Evolutionary conservation across 1,140 invertebrate genomes (phyloP).

Genomic region (Bombus turneri): DNA sequence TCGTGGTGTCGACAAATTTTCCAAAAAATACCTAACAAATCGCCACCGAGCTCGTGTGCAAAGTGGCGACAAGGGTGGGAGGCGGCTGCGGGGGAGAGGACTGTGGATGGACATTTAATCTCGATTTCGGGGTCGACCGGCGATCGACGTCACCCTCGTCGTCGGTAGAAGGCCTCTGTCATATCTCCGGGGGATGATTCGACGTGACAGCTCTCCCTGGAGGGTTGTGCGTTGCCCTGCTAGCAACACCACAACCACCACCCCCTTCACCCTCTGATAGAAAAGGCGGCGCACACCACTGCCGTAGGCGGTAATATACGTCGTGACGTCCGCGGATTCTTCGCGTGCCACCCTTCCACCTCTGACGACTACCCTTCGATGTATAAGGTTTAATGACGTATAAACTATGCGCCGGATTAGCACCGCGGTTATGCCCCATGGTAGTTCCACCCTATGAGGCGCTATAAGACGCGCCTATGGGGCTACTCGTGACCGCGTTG

Average conservation of each 20-base stretch:
- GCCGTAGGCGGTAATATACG: conserved; percentile 76
- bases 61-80: neutral
- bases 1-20: neutral
- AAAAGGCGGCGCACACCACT: conserved; percentile 48
- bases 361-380: conserved; percentile 51
- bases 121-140: conserved; percentile 77
- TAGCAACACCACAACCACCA: conserved; percentile 47
- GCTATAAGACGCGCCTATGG: conserved; percentile 55
- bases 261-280: conserved; percentile 39
- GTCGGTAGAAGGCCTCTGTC: conserved; percentile 72
- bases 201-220: conserved; percentile 77
- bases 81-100: neutral
- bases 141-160: conserved; percentile 68
- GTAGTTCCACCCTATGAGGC: conserved; percentile 44
- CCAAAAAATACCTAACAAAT: neutral
- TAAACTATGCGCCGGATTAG: conserved; percentile 82
- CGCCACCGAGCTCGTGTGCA: neutral
- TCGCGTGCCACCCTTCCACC: conserved; percentile 73
- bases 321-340: conserved; percentile 80
- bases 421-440: conserved; percentile 65
- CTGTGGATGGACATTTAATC: conserved; percentile 76
- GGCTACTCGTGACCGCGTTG: conserved; percentile 59
- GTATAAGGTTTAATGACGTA: conserved; percentile 80
- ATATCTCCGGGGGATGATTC: conserved; percentile 79
- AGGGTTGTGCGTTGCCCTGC: conserved; percentile 68